Percentiles rank a stretch among this genome's conserved stretches.
Evolutionary conservation across 1,140 invertebrate genomes (phyloP).

Genomic region (Drosophila bocqueti): DNA sequence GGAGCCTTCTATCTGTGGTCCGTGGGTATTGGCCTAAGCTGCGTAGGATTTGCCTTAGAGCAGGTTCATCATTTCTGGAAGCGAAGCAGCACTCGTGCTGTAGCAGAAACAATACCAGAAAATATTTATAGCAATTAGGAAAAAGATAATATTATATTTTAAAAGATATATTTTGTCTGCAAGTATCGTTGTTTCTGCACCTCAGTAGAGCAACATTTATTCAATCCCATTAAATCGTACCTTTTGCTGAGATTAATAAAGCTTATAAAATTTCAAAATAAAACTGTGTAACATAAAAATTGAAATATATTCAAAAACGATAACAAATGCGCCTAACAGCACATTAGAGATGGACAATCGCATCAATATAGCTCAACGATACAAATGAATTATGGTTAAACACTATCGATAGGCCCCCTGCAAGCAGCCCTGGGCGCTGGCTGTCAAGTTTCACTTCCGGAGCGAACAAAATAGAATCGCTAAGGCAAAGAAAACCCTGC

Average conservation of each 20-base stretch:
- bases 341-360: not conserved
- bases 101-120: too few relatives aligned
- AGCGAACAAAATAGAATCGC: conserved; percentile 79
- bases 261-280: not conserved
- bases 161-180: not conserved
- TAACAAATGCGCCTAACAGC: not conserved
- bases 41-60: conserved; percentile 52
- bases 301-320: not conserved
- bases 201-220: too few relatives aligned
- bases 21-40: conserved; percentile 54
- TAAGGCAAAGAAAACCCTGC: conserved; percentile 80
- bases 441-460: conserved; percentile 81
- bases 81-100: not conserved
- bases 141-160: not conserved
- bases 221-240: not conserved
- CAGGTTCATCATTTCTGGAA: conserved; percentile 30
- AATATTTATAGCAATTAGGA: not conserved
- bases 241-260: not conserved
- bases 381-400: not conserved
- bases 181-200: not conserved
- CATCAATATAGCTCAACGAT: conserved; percentile 20
- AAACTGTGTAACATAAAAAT: not conserved
- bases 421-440: conserved; percentile 52
- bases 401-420: conserved; percentile 23
- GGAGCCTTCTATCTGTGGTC: conserved; percentile 72